Conservation (phyloP, 2,888 invertebrate genomes). For the Epinotia brunnichana region DNA sequence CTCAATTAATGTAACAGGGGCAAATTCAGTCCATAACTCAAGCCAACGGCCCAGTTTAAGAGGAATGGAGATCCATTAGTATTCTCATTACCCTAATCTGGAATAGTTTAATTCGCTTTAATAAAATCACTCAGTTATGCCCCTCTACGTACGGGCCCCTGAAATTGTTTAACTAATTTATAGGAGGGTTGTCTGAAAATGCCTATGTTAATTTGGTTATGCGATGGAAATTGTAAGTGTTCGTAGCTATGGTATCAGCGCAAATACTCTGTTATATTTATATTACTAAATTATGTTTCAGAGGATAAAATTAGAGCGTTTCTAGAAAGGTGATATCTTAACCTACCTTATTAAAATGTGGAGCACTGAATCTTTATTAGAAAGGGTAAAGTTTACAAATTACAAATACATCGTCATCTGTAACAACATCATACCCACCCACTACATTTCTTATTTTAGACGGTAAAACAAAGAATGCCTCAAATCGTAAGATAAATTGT, state of each 20-base stretch:
- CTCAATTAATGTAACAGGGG: conserved; percentile 8
- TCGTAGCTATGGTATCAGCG: neutral
- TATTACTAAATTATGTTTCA: too few species aligned
- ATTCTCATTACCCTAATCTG: conserved; percentile 40
- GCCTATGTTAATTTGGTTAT: conserved; percentile 26
- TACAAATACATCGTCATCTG: too few species aligned
- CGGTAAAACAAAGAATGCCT: too few species aligned
- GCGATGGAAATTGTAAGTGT: neutral
- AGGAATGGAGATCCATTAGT: conserved; percentile 36
- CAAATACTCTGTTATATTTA: too few species aligned
- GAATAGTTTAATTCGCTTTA: conserved; percentile 39
- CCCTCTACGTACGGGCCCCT: conserved; percentile 15
- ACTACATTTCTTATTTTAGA: too few species aligned
- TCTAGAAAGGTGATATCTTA: too few species aligned
- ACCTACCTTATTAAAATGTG: too few species aligned
- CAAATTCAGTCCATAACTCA: conserved; percentile 24
- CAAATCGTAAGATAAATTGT: too few species aligned
- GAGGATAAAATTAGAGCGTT: too few species aligned
- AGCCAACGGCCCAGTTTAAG: conserved; percentile 28
- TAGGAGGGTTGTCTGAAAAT: conserved; percentile 20
- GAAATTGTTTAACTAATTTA: conserved; percentile 35
- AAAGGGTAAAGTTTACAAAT: too few species aligned
- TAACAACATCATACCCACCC: too few species aligned
- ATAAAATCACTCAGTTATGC: conserved; percentile 40
- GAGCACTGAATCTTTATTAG: too few species aligned